Evolutionary conservation across 2,113 vertebrate genomes (phyloP).

Genomic region (Oncorhynchus tshawytscha): DNA sequence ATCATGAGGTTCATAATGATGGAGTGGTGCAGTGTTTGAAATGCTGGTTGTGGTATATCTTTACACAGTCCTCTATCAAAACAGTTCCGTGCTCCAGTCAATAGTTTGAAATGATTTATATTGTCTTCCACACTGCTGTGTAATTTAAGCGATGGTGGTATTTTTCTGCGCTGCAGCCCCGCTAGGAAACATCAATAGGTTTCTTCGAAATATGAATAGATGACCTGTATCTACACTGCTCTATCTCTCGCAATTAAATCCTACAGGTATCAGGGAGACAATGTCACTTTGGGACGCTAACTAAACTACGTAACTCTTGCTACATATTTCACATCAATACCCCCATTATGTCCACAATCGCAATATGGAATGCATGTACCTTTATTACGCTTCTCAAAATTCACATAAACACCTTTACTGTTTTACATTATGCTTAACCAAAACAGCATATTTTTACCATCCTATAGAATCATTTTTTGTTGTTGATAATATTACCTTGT

Average conservation of each 20-base stretch:
- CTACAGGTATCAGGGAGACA: background rate
- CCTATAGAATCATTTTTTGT: too few species aligned
- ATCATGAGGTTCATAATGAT: conserved; percentile 38
- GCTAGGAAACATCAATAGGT: conserved; percentile 49
- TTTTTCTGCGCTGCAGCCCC: conserved; percentile 39
- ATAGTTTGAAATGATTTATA: conserved; percentile 41
- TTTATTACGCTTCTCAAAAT: too few species aligned
- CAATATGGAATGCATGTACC: too few species aligned
- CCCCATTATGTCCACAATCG: too few species aligned
- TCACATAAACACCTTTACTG: too few species aligned
- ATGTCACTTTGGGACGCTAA: too few species aligned
- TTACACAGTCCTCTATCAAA: conserved; percentile 35
- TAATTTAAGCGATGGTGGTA: conserved; percentile 30
- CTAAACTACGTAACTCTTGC: too few species aligned
- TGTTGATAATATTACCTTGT: too few species aligned
- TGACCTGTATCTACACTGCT: conserved; percentile 3
- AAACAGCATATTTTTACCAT: too few species aligned
- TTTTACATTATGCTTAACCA: too few species aligned
- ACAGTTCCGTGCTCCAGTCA: conserved; percentile 13
- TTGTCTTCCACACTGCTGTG: conserved; percentile 35
- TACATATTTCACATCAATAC: too few species aligned
- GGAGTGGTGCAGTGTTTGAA: background rate
- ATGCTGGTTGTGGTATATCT: background rate
- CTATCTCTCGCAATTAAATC: background rate
- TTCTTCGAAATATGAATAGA: conserved; percentile 52